Percentiles rank a stretch among this genome's conserved stretches.
Evolutionary conservation across 2,113 vertebrate species (phyloP).

Genomic region (Haemorhous mexicanus): DNA sequence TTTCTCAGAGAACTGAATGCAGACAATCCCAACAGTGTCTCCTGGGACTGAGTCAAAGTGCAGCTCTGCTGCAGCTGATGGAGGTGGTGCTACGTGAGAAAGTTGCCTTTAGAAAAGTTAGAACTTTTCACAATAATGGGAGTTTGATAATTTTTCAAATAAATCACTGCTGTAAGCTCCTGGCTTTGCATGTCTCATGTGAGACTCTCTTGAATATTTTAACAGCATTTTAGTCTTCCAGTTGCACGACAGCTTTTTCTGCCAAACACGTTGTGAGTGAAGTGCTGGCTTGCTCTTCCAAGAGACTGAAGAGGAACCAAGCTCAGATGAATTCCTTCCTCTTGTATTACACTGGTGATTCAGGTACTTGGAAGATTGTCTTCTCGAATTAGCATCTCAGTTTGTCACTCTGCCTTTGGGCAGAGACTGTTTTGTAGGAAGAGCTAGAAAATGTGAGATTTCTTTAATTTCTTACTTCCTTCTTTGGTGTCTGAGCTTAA

Average conservation of each 20-base stretch:
- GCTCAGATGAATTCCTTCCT: not conserved
- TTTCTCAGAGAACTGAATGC: not conserved
- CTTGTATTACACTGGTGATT: not conserved
- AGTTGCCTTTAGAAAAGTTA: not conserved
- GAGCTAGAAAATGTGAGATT: not conserved
- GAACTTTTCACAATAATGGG: not conserved
- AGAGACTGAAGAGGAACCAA: not conserved
- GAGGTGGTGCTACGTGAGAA: not conserved
- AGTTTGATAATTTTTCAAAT: not conserved
- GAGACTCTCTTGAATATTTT: not conserved
- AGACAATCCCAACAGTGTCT: not conserved
- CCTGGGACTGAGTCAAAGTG: not conserved
- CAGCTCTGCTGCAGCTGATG: not conserved
- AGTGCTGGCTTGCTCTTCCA: not conserved
- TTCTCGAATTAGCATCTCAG: not conserved
- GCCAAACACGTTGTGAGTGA: not conserved
- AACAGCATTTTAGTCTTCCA: not conserved
- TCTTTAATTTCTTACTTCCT: not conserved
- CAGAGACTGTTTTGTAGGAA: not conserved
- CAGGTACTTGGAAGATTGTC: not conserved
- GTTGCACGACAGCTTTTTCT: not conserved
- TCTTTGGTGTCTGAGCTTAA: not conserved
- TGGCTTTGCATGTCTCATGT: not conserved
- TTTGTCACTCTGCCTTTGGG: not conserved
- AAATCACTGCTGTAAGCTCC: not conserved